Evolutionary conservation across 2,888 invertebrate genomes (phyloP).

Genomic region (Dynastes hyllus): DNA sequence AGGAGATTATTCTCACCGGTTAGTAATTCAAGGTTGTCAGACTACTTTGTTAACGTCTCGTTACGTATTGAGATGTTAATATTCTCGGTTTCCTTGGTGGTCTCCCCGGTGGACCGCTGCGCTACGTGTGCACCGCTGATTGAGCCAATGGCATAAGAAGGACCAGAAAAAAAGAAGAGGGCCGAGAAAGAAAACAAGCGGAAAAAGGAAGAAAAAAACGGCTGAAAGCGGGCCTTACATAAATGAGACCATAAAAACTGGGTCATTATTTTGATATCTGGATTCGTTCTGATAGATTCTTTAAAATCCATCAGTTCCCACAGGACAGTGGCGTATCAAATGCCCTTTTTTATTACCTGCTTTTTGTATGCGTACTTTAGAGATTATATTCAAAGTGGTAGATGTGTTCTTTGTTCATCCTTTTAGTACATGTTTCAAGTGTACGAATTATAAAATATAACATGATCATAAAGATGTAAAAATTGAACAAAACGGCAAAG

Average conservation of each 20-base stretch:
- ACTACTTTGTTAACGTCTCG: constrained; percentile 54
- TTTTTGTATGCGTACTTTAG: no score
- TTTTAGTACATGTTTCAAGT: no score
- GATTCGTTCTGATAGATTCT: constrained; percentile 59
- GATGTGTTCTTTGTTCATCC: no score
- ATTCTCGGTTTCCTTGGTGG: constrained; percentile 49
- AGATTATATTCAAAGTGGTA: no score
- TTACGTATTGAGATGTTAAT: constrained; percentile 55
- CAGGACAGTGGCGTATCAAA: constrained; percentile 49
- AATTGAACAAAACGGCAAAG: no score
- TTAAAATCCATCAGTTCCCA: constrained; percentile 64
- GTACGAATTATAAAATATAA: no score
- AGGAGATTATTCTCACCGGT: constrained; percentile 42
- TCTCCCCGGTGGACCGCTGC: constrained; percentile 52
- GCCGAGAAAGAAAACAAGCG: constrained; percentile 41
- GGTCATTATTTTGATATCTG: constrained; percentile 61
- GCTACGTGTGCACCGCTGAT: constrained; percentile 61
- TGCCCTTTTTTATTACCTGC: not conserved
- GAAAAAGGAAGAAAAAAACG: constrained; percentile 39
- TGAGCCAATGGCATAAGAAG: constrained; percentile 38
- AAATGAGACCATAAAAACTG: constrained; percentile 59
- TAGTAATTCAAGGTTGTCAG: constrained; percentile 52
- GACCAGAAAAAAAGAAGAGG: constrained; percentile 31
- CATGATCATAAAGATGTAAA: no score
- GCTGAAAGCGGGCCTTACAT: constrained; percentile 52